phyloP scores from a whole-genome alignment of 1,140 invertebrate genomes.

The Xylocopa sonorina region DNA sequence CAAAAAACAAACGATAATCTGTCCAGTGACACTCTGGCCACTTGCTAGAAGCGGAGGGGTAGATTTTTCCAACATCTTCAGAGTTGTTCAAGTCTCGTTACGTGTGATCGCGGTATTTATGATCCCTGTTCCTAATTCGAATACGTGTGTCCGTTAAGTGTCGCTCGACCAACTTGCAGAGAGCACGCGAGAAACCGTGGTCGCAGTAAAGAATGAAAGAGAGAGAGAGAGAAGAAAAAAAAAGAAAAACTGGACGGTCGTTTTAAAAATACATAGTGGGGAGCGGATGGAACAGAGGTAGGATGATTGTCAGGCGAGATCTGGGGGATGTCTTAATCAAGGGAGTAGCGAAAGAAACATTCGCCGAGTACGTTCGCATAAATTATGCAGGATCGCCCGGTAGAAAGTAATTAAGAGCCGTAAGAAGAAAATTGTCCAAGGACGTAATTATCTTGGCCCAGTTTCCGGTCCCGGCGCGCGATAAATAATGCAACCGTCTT shows the following conservation, averaged over 20 bases:
- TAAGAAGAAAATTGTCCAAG: not conserved
- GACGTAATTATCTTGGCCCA: constrained; percentile 25
- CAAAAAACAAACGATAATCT: not conserved
- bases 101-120: too few species aligned
- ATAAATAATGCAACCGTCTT: constrained; percentile 19
- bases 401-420: not conserved
- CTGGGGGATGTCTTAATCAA: not conserved
- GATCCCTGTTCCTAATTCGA: too few species aligned
- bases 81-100: too few species aligned
- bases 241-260: too few species aligned
- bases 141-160: too few species aligned
- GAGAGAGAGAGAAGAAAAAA: too few species aligned
- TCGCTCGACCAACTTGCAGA: too few species aligned
- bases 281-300: not conserved
- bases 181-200: too few species aligned
- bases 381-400: not conserved
- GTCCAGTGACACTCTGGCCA: too few species aligned
- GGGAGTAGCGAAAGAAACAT: constrained; percentile 1
- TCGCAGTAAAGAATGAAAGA: too few species aligned
- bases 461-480: not conserved
- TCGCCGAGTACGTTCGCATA: constrained; percentile 1
- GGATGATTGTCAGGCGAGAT: not conserved
- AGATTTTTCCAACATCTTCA: too few species aligned
- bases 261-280: not conserved
- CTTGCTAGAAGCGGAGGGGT: too few species aligned